Evolutionary conservation across 2,113 vertebrate genomes (phyloP).

Genomic region (Procavia capensis): DNA sequence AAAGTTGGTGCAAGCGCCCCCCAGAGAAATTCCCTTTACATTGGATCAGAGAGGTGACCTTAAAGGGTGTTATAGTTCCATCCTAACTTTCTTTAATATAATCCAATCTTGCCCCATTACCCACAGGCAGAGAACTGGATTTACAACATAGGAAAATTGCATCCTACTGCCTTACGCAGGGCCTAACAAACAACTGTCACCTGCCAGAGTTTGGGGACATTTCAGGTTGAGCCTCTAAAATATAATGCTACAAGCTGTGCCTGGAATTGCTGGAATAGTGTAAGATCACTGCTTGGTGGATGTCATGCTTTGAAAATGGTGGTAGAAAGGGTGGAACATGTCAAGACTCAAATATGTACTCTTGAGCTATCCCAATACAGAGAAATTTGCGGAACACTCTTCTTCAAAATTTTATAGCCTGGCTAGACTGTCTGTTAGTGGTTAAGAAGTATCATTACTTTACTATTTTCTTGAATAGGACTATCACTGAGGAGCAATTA

Average conservation of each 20-base stretch:
- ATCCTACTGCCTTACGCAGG: background rate
- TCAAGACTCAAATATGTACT: background rate
- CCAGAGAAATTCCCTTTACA: too few relatives aligned
- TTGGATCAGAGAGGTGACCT: too few relatives aligned
- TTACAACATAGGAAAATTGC: too few relatives aligned
- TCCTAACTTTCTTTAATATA: too few relatives aligned
- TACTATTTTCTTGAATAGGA: constrained; percentile 49
- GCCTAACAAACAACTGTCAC: background rate
- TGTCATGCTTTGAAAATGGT: background rate
- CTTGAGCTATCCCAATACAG: background rate
- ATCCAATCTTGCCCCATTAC: too few relatives aligned
- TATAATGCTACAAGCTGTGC: background rate
- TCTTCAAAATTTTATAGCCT: background rate
- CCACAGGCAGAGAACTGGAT: too few relatives aligned
- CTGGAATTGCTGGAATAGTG: background rate
- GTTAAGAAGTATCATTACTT: background rate
- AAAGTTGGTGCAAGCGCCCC: too few relatives aligned
- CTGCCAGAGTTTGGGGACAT: background rate
- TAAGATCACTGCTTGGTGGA: background rate
- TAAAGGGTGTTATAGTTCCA: too few relatives aligned
- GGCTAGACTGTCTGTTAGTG: background rate
- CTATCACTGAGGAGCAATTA: constrained; percentile 62
- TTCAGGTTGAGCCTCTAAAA: background rate
- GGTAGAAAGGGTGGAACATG: background rate
- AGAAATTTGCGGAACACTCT: background rate